Evolutionary conservation across 2,888 invertebrate species (phyloP), one percentile per base, ranked within the genome.

Genomic region (Hypolimnas misippus): DNA sequence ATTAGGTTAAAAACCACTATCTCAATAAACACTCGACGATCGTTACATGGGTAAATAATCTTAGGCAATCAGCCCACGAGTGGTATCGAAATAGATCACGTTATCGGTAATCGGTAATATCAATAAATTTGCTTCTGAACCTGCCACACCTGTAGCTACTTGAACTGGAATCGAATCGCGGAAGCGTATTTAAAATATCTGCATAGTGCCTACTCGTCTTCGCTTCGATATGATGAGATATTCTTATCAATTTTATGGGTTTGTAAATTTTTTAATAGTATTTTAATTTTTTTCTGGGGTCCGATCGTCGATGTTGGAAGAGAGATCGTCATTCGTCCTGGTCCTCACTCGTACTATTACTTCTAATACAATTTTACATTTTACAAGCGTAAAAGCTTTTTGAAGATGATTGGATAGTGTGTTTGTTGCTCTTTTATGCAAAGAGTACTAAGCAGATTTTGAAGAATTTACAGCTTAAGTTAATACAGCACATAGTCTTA

Each of bases 41-140:
- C 65, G 68, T 62, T 55, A 65, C 60, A 64, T 51, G 64, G 62
- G 66, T 66, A 63, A 68, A 68, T 69, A 67, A 65, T 67, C 56
- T 65, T 65, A 55, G 53, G 67, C 63, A 66, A 68, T 63, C 66
- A 60, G 40, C 63, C 56, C 53, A 50, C 62, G 50, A 65, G 52
- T 52, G 35, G 64, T 69, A 70, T 69, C 68, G 71, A 76, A 78
- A 78, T 77, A 76, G 74, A 69, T 64, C 65, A 62, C 60, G 55
- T 62, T 72, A 85, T 85, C 80, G 67, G 66, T 75, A 46, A 63
- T 63, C 80, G 62, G 55, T 55, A 56, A 62, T 65, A 65, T 65
- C 62, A 62, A 65, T 67, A 62, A 67, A 67, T 66, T 66, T 66
- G 62, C 61, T 63, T 63, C 64, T 57, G 63, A 53, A 59, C 64